Conservation (phyloP, 2,113 vertebrate genomes). For the Fregata magnificens region DNA sequence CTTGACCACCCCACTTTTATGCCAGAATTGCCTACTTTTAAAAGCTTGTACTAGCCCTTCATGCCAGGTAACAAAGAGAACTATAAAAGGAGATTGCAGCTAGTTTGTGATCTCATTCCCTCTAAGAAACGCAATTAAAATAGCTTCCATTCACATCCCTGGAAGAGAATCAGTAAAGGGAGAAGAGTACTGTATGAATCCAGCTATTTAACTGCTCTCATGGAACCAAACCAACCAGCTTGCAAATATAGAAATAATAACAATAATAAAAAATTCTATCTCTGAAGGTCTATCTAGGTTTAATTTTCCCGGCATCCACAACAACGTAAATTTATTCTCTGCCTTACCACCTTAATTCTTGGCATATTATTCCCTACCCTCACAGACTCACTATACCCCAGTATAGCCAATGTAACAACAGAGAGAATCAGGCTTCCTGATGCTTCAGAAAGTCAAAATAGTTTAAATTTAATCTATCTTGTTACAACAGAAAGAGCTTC, state of each 20-base stretch:
- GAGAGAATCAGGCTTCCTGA: not conserved
- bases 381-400: rapidly evolving
- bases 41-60: not conserved
- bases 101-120: slow-evolving; percentile 4
- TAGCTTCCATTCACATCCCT: not conserved
- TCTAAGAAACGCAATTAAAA: slow-evolving; percentile 17
- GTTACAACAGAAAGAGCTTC: not conserved
- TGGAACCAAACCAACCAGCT: not conserved
- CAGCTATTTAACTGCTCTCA: not conserved
- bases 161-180: not conserved
- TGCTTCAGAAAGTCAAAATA: not conserved
- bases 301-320: not conserved
- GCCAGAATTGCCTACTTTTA: slow-evolving; percentile 17
- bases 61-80: not conserved
- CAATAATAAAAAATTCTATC: not conserved
- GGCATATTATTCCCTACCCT: not conserved
- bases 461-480: not conserved
- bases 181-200: not conserved
- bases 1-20: slow-evolving; percentile 12
- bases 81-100: slow-evolving; percentile 10
- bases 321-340: not conserved
- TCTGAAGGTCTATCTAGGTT: not conserved
- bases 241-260: not conserved
- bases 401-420: not conserved
- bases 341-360: not conserved